Evolutionary conservation across 2,797 vertebrate species (phyloP).

Genomic region (Lutjanus argentimaculatus): DNA sequence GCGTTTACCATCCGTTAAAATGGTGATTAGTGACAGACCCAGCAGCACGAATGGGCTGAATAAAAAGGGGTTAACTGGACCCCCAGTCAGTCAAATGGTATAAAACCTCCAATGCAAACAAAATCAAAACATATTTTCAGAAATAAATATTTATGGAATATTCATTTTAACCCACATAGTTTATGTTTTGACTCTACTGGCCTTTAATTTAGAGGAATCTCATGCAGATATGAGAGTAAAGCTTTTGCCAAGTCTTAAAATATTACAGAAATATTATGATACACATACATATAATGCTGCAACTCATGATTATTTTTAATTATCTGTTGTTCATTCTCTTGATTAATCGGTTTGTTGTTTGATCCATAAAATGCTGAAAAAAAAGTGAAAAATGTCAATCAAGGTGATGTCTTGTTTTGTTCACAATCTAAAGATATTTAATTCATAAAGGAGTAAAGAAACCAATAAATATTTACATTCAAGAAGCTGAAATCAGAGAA

Average conservation of each 20-base stretch:
- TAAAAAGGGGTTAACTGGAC: constrained; percentile 44
- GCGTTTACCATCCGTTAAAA: constrained; percentile 63
- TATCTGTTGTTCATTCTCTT: too few relatives aligned
- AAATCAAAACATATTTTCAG: not conserved
- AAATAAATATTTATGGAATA: not conserved
- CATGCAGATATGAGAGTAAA: not conserved
- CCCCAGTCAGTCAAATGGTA: constrained; percentile 17
- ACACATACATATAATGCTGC: not conserved
- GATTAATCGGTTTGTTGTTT: too few relatives aligned
- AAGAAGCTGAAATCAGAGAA: too few relatives aligned
- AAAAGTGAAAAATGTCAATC: too few relatives aligned
- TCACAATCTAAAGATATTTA: too few relatives aligned
- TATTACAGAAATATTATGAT: not conserved
- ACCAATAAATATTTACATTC: too few relatives aligned
- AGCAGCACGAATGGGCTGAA: constrained; percentile 35
- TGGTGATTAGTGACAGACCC: constrained; percentile 67
- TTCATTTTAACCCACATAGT: not conserved
- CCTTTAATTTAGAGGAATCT: not conserved
- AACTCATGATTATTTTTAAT: too few relatives aligned
- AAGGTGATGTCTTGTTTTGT: too few relatives aligned
- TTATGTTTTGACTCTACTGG: not conserved
- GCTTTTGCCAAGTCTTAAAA: not conserved
- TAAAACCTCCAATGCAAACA: not conserved
- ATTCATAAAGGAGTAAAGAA: too few relatives aligned
- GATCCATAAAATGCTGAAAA: too few relatives aligned